phyloP scores from a whole-genome alignment of 1,140 invertebrate species.

The Gonatopus flavifemur region DNA sequence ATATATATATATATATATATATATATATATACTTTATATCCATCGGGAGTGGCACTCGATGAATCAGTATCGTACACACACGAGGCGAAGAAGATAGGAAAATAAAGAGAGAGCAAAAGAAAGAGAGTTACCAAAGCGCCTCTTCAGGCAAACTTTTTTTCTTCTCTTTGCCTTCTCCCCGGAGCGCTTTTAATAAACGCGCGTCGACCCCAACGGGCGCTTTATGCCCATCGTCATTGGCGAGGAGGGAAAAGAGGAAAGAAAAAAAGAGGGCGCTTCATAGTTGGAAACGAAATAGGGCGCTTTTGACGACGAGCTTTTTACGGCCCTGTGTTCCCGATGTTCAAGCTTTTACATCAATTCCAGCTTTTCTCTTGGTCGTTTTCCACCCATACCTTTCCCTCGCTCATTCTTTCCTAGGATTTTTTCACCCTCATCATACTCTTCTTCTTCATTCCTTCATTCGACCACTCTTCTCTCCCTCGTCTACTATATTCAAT shows the following conservation, averaged over 20 bases:
- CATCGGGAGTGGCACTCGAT: too few species aligned
- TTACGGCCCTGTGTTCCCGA: not conserved
- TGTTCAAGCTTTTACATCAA: not conserved
- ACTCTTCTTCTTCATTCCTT: slow-evolving; percentile 21
- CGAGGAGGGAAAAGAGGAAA: too few species aligned
- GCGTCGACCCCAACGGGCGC: too few species aligned
- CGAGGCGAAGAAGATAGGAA: slow-evolving; percentile 3
- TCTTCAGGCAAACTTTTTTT: not conserved
- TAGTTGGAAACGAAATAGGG: too few species aligned
- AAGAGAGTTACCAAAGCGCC: not conserved
- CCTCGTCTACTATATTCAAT: slow-evolving; percentile 3
- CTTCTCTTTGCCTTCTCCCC: too few species aligned
- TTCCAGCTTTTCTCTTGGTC: not conserved
- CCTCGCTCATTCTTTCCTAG: not conserved
- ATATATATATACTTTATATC: too few species aligned
- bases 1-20: too few species aligned
- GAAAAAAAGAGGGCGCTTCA: too few species aligned
- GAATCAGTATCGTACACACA: slow-evolving; percentile 19
- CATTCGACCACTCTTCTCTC: not conserved
- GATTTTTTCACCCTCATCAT: not conserved
- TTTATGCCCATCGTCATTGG: too few species aligned
- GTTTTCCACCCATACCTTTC: not conserved
- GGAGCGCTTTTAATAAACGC: too few species aligned
- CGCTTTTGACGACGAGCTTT: too few species aligned
- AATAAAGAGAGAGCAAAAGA: not conserved